Evolutionary conservation across 37 sponge, comb jelly and placozoan species (phyloP), one percentile per base, ranked within the genome.

Genomic region (Agelas oroides): DNA sequence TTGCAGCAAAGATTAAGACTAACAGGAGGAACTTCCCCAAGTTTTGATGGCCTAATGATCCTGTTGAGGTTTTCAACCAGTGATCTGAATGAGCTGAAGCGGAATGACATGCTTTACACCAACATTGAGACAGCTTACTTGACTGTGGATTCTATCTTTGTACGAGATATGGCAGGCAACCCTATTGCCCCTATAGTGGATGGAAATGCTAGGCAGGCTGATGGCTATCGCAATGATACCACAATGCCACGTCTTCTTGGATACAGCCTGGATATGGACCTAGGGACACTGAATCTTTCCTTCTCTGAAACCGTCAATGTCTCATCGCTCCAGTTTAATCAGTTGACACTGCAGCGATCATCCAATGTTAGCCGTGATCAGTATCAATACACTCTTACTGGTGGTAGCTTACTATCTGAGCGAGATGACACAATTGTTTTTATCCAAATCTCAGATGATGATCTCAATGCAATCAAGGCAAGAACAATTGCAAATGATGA

Each of bases 221-320:
- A 27, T 14, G 30, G 27, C 0, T 94, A 74, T 67, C 58, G 53
- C 15, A 89, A 81, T 78, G 97, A 97, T 55, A 75, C 87, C 59
- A 94, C 84, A 14, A 87, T 87, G 83, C 93, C 97, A 27, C 70
- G 60, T 32, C 86, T 97, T n/a, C 38, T 62, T 17, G 59, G 31
- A 12, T 94, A 82, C 77, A 69, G 65, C 32, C 89, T 97, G 65
- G 92, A 97, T 77, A 92, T 94, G 90, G 79, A 97, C 74, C 81
- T 56, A 55, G 95, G 92, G 16, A 59, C 20, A 1, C 53, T 97
- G 5, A 84, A 35, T 16, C 78, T 97, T 18, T 79, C 80, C 28
- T 97, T 97, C 83, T 89, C 91, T 75, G 97, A 97, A 58, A 97
- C 97, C 31, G 86, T 97, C 59, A 92, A 95, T 78, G 80, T 87